Evolutionary conservation across 1,140 invertebrate genomes (phyloP).

Genomic region (Diabrotica virgifera): DNA sequence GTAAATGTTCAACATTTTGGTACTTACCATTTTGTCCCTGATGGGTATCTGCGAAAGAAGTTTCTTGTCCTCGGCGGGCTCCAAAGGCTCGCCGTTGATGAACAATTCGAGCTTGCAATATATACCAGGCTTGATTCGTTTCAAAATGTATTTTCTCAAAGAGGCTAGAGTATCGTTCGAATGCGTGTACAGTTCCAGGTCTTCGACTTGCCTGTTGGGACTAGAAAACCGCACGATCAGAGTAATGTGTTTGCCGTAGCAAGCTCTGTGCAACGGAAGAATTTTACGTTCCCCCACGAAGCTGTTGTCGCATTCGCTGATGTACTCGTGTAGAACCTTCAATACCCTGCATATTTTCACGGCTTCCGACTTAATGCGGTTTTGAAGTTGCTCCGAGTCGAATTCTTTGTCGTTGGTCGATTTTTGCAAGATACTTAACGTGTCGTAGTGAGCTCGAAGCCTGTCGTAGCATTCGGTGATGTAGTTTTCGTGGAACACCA

Average conservation of each 20-base stretch:
- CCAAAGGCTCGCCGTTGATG: conserved; percentile 84
- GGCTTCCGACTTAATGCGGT: conserved; percentile 67
- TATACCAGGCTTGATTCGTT: conserved; percentile 69
- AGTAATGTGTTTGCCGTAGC: conserved; percentile 84
- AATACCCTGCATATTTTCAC: conserved; percentile 90
- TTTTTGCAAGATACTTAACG: conserved; percentile 58
- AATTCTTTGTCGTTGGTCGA: conserved; percentile 41
- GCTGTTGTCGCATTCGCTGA: conserved; percentile 91
- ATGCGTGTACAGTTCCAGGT: conserved; percentile 90
- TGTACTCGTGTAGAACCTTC: conserved; percentile 92
- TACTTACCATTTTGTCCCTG: conserved; percentile 83
- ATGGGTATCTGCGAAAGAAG: conserved; percentile 83
- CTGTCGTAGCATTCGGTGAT: conserved; percentile 87
- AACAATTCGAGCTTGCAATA: conserved; percentile 88
- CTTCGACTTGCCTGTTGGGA: conserved; percentile 85
- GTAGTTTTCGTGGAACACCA: conserved; percentile 88
- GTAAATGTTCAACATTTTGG: background rate
- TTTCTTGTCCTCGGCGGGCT: conserved; percentile 84
- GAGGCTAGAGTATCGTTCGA: conserved; percentile 89
- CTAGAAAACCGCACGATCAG: conserved; percentile 86
- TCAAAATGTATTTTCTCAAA: conserved; percentile 72
- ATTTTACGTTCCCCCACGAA: conserved; percentile 88
- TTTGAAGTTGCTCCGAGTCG: conserved; percentile 46
- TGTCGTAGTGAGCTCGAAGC: conserved; percentile 78
- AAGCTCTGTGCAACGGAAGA: conserved; percentile 82